Evolutionary conservation across 2,888 invertebrate genomes (phyloP).

Genomic region (Amiota mariae): DNA sequence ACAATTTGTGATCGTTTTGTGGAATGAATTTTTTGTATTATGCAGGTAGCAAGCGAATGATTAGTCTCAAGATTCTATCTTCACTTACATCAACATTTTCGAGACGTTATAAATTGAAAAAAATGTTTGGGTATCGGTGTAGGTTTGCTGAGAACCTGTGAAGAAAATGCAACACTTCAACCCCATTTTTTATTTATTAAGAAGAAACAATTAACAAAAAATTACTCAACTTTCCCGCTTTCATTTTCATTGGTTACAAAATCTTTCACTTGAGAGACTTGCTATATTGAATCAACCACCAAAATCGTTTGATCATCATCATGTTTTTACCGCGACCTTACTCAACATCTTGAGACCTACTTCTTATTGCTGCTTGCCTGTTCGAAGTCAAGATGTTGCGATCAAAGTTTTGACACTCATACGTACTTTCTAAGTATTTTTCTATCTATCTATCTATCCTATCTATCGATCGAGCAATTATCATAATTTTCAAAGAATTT

Average conservation of each 20-base stretch:
- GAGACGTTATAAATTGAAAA: neutral
- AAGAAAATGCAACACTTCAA: neutral
- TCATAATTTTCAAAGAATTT: neutral
- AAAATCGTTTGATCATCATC: conserved; percentile 1
- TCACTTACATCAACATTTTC: neutral
- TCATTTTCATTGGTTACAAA: too few species aligned
- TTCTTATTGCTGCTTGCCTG: conserved; percentile 27
- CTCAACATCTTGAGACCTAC: neutral
- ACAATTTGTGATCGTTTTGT: conserved; percentile 29
- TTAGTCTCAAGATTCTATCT: neutral
- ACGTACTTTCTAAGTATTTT: too few species aligned
- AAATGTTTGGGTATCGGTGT: neutral
- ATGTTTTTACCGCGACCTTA: neutral
- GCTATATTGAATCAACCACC: neutral
- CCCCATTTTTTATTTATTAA: neutral
- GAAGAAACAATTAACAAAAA: neutral
- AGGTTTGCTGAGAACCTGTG: neutral
- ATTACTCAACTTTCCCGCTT: too few species aligned
- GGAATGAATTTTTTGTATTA: neutral
- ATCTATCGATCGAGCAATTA: conserved; percentile 20
- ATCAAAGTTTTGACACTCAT: conserved; percentile 29
- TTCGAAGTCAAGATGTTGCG: conserved; percentile 26
- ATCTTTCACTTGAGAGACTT: conserved; percentile 6
- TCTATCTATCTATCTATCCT: neutral
- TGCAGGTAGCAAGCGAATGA: conserved; percentile 6